These are phyloP conservation scores for Xestoiulus laeticollis DNA, from an alignment of 2,888 invertebrate genomes.

Conservation along the genomic window DNA sequence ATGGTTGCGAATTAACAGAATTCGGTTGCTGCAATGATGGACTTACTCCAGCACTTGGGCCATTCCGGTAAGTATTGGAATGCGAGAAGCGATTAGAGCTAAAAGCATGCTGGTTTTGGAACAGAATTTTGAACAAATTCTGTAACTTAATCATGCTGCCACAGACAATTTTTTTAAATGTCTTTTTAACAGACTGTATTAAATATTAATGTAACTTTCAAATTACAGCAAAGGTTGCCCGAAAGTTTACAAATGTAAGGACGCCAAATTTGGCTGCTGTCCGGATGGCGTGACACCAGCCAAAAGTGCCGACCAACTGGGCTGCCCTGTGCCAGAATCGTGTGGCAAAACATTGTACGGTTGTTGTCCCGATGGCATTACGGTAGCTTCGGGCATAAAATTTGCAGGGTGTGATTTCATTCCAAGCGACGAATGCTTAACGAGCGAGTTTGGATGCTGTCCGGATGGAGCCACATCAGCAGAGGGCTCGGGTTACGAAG, in stretches of 20 bases:
- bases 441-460: conserved; percentile 72
- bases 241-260: conserved; percentile 83
- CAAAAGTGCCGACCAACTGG: conserved; percentile 77
- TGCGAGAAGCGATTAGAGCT: too few relatives aligned
- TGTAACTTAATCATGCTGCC: too few relatives aligned
- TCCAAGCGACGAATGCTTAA: conserved; percentile 55
- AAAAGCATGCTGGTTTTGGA: too few relatives aligned
- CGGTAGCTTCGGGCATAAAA: conserved; percentile 80
- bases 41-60: conserved; percentile 72
- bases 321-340: conserved; percentile 82
- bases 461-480: conserved; percentile 66
- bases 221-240: conserved; percentile 72
- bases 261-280: conserved; percentile 83
- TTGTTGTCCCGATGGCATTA: conserved; percentile 85
- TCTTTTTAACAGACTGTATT: too few relatives aligned
- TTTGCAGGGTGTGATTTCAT: conserved; percentile 78
- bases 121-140: too few relatives aligned
- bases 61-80: conserved; percentile 62
- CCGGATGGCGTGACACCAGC: conserved; percentile 83
- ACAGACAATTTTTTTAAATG: neutral
- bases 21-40: conserved; percentile 90
- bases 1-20: conserved; percentile 77
- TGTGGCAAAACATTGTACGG: conserved; percentile 67
- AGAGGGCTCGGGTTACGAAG: conserved; percentile 64
- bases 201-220: conserved; percentile 35